A percentile compares a stretch with the other conserved stretches of the same genome.
Evolutionary conservation across 2,797 vertebrate species (phyloP).

Genomic region (Epinephelus awoara): DNA sequence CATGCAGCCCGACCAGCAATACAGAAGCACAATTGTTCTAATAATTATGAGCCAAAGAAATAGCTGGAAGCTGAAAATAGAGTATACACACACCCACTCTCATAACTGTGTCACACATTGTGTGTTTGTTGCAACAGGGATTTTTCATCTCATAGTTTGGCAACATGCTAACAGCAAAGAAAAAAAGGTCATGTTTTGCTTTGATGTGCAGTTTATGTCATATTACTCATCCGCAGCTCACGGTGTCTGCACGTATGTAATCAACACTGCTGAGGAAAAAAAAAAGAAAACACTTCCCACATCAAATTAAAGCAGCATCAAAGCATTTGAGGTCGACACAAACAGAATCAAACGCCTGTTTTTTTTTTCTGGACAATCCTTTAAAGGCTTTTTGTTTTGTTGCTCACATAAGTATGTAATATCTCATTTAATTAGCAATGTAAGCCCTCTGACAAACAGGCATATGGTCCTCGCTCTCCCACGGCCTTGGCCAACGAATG

Average conservation of each 20-base stretch:
- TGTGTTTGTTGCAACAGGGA: conserved; percentile 21
- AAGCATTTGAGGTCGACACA: conserved; percentile 42
- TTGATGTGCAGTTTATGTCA: conserved; percentile 48
- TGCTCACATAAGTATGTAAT: conserved; percentile 82
- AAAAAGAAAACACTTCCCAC: conserved; percentile 33
- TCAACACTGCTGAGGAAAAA: conserved; percentile 17
- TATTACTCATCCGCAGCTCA: conserved; percentile 46
- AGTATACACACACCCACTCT: conserved; percentile 12
- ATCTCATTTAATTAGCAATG: conserved; percentile 87
- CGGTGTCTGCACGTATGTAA: conserved; percentile 26
- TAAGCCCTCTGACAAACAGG: conserved; percentile 85
- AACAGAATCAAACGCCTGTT: conserved; percentile 37
- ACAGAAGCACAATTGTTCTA: conserved; percentile 20
- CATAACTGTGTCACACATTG: conserved; percentile 26
- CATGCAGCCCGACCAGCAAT: conserved; percentile 16
- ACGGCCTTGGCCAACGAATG: conserved; percentile 86
- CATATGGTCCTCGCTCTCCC: conserved; percentile 86
- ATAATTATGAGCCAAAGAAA: conserved; percentile 16
- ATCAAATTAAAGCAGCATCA: conserved; percentile 60
- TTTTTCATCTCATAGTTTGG: conserved; percentile 27
- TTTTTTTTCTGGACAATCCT: conserved; percentile 61
- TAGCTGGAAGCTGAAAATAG: conserved; percentile 19
- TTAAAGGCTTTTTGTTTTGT: conserved; percentile 81
- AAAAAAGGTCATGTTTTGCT: conserved; percentile 35
- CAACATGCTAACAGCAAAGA: conserved; percentile 39